Evolutionary conservation across 2,888 invertebrate species (phyloP).

Genomic region (Agrochola macilenta): DNA sequence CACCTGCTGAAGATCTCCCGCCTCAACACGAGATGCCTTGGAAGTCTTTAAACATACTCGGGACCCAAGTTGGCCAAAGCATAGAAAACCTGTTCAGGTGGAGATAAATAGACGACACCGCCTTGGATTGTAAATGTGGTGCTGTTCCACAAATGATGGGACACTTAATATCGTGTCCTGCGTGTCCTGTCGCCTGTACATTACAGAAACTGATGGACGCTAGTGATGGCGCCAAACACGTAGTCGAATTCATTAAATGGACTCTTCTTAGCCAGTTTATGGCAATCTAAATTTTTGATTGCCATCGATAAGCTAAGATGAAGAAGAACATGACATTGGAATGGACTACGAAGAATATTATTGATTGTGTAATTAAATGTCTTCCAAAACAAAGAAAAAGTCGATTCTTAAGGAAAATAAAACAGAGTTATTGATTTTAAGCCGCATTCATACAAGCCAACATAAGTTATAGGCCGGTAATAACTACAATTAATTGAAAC

Average conservation of each 20-base stretch:
- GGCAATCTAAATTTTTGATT: too few species aligned
- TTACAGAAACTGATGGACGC: background rate
- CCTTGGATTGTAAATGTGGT: background rate
- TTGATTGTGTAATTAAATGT: too few species aligned
- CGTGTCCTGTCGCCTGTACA: too few species aligned
- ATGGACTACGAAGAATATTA: background rate
- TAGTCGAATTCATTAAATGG: background rate
- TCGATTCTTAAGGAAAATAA: constrained; percentile 26
- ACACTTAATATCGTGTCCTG: background rate
- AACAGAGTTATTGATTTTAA: constrained; percentile 45
- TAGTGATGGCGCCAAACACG: background rate
- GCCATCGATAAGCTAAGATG: background rate
- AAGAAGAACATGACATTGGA: background rate
- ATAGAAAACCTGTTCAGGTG: background rate
- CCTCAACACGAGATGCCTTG: background rate
- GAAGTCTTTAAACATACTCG: background rate
- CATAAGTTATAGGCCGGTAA: constrained; percentile 46
- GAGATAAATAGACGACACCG: background rate
- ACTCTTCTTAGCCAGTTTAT: too few species aligned
- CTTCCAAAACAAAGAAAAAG: background rate
- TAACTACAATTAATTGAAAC: constrained; percentile 63
- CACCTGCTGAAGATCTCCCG: too few species aligned
- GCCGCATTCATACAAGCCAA: constrained; percentile 39
- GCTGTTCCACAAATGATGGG: background rate
- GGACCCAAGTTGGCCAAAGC: too few species aligned